Conservation (phyloP, 2,797 vertebrate species). For the Mastacembelus armatus region DNA sequence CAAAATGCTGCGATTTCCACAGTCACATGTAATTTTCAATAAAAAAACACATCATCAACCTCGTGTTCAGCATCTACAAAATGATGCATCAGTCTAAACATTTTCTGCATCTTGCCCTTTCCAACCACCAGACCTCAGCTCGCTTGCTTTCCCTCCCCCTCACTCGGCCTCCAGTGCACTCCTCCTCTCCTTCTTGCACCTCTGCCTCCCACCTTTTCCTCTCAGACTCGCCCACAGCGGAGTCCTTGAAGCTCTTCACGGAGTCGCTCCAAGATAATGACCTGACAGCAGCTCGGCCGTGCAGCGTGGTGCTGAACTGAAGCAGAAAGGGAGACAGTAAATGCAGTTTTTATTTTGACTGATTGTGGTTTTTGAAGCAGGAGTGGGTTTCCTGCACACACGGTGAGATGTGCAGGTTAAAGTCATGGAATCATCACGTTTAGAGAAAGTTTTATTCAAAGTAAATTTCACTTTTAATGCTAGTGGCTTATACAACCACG, state of each 20-base stretch:
- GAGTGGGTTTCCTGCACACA: not conserved
- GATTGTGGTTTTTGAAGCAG: not conserved
- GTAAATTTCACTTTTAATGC: no score
- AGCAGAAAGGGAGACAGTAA: not conserved
- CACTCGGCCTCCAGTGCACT: slow-evolving; percentile 37
- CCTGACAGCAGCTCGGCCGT: slow-evolving; percentile 6
- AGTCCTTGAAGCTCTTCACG: slow-evolving; percentile 40
- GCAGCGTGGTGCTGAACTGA: not conserved
- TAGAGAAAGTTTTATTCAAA: not conserved
- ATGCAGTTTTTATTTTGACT: not conserved
- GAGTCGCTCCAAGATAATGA: slow-evolving; percentile 45
- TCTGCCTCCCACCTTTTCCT: slow-evolving; percentile 41
- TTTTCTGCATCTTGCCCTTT: slow-evolving; percentile 38
- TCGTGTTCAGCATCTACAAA: not conserved
- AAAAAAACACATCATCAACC: not conserved
- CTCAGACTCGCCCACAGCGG: slow-evolving; percentile 40
- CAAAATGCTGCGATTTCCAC: no score
- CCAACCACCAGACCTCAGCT: slow-evolving; percentile 51
- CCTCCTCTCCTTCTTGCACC: slow-evolving; percentile 41
- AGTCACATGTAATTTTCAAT: not conserved
- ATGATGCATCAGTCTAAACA: not conserved
- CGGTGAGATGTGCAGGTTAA: not conserved
- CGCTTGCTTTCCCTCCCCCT: slow-evolving; percentile 40
- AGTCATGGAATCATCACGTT: not conserved
- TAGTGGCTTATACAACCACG: no score